These are phyloP conservation scores for Chrysolophus pictus DNA, from an alignment of 2,797 vertebrate species.

Conservation along the genomic window DNA sequence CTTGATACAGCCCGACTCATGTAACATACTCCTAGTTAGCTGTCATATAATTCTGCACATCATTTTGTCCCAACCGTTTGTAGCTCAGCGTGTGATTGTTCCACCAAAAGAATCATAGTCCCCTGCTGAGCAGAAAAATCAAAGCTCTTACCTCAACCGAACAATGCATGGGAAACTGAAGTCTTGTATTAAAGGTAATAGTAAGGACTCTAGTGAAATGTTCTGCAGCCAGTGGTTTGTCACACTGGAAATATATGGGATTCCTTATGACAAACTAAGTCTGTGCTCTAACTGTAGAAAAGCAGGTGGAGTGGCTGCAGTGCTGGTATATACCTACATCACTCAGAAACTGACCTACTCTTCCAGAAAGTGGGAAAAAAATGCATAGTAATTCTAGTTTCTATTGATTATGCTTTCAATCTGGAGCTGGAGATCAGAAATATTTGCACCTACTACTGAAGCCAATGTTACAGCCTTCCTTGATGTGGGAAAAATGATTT, in stretches of 20 bases:
- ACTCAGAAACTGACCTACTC: background rate
- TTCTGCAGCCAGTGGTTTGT: background rate
- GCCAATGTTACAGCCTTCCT: background rate
- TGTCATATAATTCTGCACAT: background rate
- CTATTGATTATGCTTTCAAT: background rate
- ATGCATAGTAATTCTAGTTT: background rate
- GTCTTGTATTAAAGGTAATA: background rate
- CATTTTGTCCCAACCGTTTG: background rate
- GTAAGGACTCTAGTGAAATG: too few relatives aligned
- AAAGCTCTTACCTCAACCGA: background rate
- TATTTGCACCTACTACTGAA: background rate
- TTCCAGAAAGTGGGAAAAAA: background rate
- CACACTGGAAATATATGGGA: background rate
- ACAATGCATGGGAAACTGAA: background rate
- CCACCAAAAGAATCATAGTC: background rate
- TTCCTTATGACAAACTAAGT: background rate
- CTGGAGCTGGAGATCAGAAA: background rate
- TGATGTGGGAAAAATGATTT: background rate
- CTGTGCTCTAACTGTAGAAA: background rate
- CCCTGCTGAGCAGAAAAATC: background rate
- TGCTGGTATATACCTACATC: background rate
- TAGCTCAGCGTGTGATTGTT: background rate
- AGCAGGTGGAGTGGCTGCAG: background rate
- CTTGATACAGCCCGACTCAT: background rate
- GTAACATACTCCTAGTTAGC: background rate